phyloP scores from a whole-genome alignment of 2,113 vertebrate species.

The Leiothrix lutea region DNA sequence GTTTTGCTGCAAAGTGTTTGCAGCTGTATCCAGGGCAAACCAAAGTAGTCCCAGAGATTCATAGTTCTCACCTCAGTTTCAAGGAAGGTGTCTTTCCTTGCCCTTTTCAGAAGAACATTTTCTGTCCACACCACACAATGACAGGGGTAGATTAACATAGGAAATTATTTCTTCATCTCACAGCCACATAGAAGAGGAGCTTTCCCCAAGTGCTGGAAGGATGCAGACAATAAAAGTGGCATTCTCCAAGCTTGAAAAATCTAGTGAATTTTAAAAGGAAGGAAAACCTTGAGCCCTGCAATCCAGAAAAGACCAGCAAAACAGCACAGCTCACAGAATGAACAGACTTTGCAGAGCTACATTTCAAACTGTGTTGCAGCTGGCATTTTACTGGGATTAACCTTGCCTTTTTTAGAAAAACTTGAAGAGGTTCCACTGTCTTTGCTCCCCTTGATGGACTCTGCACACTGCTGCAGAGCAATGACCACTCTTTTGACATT shows the following conservation, averaged over 20 bases:
- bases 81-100: not conserved
- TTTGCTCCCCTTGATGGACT: not conserved
- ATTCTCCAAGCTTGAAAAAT: not conserved
- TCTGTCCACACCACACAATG: not conserved
- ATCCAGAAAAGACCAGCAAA: not conserved
- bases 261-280: not conserved
- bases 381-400: not conserved
- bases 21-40: not conserved
- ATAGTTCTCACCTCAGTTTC: not conserved
- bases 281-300: not conserved
- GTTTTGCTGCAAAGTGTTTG: not conserved
- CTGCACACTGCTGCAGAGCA: not conserved
- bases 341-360: not conserved
- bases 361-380: not conserved
- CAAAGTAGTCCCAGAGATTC: not conserved
- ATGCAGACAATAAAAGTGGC: not conserved
- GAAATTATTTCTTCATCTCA: not conserved
- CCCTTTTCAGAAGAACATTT: not conserved
- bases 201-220: not conserved
- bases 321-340: not conserved
- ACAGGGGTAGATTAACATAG: not conserved
- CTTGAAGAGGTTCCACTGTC: not conserved
- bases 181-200: fast-evolving
- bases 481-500: not conserved
- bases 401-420: not conserved